phyloP scores from a whole-genome alignment of 2,888 invertebrate species.

The Machimus atricapillus region DNA sequence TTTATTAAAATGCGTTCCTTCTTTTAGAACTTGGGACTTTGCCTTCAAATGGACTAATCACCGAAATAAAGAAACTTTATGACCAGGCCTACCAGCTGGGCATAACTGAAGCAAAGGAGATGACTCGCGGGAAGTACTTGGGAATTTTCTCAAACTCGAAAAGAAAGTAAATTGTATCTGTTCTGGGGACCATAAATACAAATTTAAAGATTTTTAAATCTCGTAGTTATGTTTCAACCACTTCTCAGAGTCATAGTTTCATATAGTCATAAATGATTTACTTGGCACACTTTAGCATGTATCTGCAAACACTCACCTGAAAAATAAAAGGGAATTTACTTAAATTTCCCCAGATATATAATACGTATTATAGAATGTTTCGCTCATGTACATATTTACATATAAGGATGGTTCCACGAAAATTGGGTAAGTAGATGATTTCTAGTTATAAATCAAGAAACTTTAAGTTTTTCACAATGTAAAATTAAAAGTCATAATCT shows the following conservation, averaged over 20 bases:
- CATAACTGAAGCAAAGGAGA: slow-evolving; percentile 93
- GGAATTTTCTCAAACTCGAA: slow-evolving; percentile 73
- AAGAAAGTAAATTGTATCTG: slow-evolving; percentile 48
- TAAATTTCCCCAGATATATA: too few relatives aligned
- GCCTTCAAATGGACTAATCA: slow-evolving; percentile 82
- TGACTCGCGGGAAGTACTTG: slow-evolving; percentile 93
- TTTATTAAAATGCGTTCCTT: not conserved
- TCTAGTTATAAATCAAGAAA: too few relatives aligned
- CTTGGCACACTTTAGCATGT: too few relatives aligned
- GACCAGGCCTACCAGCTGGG: slow-evolving; percentile 94
- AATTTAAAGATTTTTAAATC: not conserved
- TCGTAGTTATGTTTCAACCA: not conserved
- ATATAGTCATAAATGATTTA: not conserved
- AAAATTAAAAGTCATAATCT: too few relatives aligned
- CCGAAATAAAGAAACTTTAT: slow-evolving; percentile 93
- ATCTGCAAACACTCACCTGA: too few relatives aligned
- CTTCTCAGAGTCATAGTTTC: not conserved
- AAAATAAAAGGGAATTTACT: too few relatives aligned
- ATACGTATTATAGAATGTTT: too few relatives aligned
- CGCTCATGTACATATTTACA: too few relatives aligned
- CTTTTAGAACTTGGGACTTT: slow-evolving; percentile 73
- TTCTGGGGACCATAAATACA: not conserved
- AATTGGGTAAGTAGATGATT: too few relatives aligned
- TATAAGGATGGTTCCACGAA: too few relatives aligned
- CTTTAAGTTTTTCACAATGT: too few relatives aligned